These are phyloP conservation scores for Echeneis naucrates DNA, from an alignment of 2,797 vertebrate genomes.

Conservation along the genomic window DNA sequence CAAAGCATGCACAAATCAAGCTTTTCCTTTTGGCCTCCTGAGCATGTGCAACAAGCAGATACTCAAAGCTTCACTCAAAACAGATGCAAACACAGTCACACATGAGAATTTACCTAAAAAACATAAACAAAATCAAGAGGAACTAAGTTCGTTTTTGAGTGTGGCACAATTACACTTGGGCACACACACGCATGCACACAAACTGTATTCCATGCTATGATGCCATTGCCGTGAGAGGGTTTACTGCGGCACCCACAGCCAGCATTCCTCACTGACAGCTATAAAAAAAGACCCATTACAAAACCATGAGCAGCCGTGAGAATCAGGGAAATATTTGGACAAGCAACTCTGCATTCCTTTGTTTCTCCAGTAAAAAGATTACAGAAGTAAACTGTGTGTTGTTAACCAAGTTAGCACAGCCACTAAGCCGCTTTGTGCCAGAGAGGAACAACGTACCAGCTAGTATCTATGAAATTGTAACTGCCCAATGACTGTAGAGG, in stretches of 20 bases:
- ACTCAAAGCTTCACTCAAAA: slow-evolving; percentile 66
- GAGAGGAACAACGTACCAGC: slow-evolving; percentile 27
- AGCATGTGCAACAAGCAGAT: slow-evolving; percentile 49
- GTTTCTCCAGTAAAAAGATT: slow-evolving; percentile 63
- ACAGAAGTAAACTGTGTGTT: slow-evolving; percentile 43
- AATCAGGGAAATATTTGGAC: slow-evolving; percentile 70
- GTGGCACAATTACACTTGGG: slow-evolving; percentile 26
- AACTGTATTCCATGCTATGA: slow-evolving; percentile 49
- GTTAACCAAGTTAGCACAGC: slow-evolving; percentile 43
- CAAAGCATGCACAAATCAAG: slow-evolving; percentile 80
- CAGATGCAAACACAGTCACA: slow-evolving; percentile 63
- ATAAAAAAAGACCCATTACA: slow-evolving; percentile 68
- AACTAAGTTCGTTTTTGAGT: slow-evolving; percentile 46
- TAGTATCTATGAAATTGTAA: slow-evolving; percentile 31
- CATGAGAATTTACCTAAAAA: slow-evolving; percentile 49
- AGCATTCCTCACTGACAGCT: slow-evolving; percentile 78
- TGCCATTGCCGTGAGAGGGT: slow-evolving; percentile 75
- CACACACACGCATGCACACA: slow-evolving; percentile 21
- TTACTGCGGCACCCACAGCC: slow-evolving; percentile 65
- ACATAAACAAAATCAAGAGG: slow-evolving; percentile 69
- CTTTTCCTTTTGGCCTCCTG: slow-evolving; percentile 33
- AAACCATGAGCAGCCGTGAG: slow-evolving; percentile 68
- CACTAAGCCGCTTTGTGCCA: neutral
- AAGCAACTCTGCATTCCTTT: slow-evolving; percentile 65
- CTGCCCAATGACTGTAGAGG: slow-evolving; percentile 59